A percentile compares a stretch with the other conserved stretches of the same genome.
Conservation (phyloP, 2,113 vertebrate species). For the Centropristis striata region DNA sequence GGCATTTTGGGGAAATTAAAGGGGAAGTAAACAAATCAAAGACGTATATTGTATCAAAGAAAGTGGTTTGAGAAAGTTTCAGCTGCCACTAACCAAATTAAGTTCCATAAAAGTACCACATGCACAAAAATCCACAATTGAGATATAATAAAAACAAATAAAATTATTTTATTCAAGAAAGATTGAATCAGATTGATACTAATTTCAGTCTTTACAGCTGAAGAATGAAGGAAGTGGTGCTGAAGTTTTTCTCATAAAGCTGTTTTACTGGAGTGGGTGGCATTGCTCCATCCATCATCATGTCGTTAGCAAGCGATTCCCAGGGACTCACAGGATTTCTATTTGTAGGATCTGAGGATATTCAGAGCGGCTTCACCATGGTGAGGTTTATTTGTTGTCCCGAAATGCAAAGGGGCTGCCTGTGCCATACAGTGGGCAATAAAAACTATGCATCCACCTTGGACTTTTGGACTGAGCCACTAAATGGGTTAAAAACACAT, state of each 20-base stretch:
- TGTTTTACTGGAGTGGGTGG: slow-evolving; percentile 69
- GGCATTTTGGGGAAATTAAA: slow-evolving; percentile 20
- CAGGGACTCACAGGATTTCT: slow-evolving; percentile 55
- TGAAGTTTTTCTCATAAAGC: slow-evolving; percentile 73
- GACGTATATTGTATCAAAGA: slow-evolving; percentile 36
- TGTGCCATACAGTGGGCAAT: slow-evolving; percentile 24
- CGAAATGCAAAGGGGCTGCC: slow-evolving; percentile 47
- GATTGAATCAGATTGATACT: slow-evolving; percentile 60
- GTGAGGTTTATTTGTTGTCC: slow-evolving; percentile 65
- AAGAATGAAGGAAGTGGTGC: slow-evolving; percentile 69
- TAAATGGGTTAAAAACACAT: slow-evolving; percentile 27
- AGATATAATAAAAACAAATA: slow-evolving; percentile 51
- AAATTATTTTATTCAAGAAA: slow-evolving; percentile 32
- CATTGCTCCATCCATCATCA: slow-evolving; percentile 72
- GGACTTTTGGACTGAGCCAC: slow-evolving; percentile 14
- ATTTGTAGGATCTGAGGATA: slow-evolving; percentile 64
- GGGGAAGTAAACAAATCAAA: slow-evolving; percentile 23
- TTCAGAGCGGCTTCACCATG: slow-evolving; percentile 54
- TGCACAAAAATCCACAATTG: slow-evolving; percentile 13
- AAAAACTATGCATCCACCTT: slow-evolving; percentile 25
- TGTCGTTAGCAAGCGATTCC: slow-evolving; percentile 67
- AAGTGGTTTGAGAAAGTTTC: slow-evolving; percentile 15
- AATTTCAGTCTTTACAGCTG: slow-evolving; percentile 67
- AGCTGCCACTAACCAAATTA: slow-evolving; percentile 27
- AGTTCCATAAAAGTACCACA: slow-evolving; percentile 47